Conservation (phyloP, 30 jellyfish, hydroid and myxozoan species). For the Cassiopea andromeda region DNA sequence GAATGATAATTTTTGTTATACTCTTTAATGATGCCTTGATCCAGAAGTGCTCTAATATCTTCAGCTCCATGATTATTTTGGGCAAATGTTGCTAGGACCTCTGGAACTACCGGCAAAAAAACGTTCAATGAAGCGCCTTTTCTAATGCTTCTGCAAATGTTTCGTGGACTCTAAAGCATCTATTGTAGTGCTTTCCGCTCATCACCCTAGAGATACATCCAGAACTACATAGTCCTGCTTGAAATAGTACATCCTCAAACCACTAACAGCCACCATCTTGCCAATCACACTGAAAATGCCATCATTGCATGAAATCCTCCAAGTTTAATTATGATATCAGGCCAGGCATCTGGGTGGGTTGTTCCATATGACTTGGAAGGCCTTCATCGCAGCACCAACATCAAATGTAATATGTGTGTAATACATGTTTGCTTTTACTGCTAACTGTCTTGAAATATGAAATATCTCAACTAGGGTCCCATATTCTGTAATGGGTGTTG, state of each 20-base stretch:
- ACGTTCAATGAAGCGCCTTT: conserved; percentile 23
- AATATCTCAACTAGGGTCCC: conserved; percentile 20
- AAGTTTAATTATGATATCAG: conserved; percentile 26
- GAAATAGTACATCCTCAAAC: conserved; percentile 31
- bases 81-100: no score
- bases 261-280: conserved; percentile 34
- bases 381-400: conserved; percentile 52
- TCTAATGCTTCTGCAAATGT: conserved; percentile 54
- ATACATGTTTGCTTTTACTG: conserved; percentile 32
- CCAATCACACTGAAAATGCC: conserved; percentile 51
- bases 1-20: not conserved
- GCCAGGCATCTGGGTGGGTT: conserved; percentile 15
- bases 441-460: conserved; percentile 18
- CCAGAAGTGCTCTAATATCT: not conserved
- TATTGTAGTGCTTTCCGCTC: conserved; percentile 53
- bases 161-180: conserved; percentile 38
- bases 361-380: conserved; percentile 45
- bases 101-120: not conserved
- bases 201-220: conserved; percentile 35
- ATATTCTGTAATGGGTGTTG: conserved; percentile 46
- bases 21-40: not conserved
- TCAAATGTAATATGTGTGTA: conserved; percentile 56
- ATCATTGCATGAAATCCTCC: conserved; percentile 65
- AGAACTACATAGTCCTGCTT: conserved; percentile 40
- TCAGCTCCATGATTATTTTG: no score